Conservation (phyloP, 2,113 vertebrate genomes). For the Phaetusa simplex region DNA sequence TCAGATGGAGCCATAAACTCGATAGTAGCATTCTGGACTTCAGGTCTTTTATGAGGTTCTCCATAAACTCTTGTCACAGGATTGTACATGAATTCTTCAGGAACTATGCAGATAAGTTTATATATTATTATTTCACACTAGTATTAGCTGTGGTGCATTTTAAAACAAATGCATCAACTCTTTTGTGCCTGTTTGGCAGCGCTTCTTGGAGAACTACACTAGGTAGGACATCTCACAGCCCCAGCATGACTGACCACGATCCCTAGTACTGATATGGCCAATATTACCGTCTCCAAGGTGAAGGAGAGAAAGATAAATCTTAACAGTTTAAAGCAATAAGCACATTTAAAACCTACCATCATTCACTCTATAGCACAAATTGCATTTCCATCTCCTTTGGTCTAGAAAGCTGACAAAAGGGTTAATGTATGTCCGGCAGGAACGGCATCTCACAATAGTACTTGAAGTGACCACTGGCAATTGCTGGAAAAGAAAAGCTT, state of each 20-base stretch:
- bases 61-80: constrained; percentile 94
- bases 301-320: neutral
- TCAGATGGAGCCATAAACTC: constrained; percentile 98
- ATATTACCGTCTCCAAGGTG: neutral
- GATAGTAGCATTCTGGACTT: constrained; percentile 95
- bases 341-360: constrained; percentile 80
- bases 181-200: neutral
- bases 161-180: neutral
- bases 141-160: neutral
- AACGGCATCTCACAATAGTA: constrained; percentile 96
- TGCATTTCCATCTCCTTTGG: constrained; percentile 96
- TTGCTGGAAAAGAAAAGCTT: constrained; percentile 78
- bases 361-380: constrained; percentile 94
- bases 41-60: constrained; percentile 93
- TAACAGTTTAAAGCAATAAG: neutral
- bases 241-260: accelerated
- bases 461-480: constrained; percentile 96
- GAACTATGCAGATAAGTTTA: constrained; percentile 76
- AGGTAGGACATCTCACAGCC: neutral
- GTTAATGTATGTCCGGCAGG: constrained; percentile 96
- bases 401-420: constrained; percentile 96
- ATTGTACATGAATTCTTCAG: constrained; percentile 98
- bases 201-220: neutral
- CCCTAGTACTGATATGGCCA: neutral
- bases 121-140: neutral